Evolutionary conservation across 37 sponge, comb jelly and placozoan genomes (phyloP), one percentile per base, ranked within the genome.

Genomic region (Tethya wilhelma): DNA sequence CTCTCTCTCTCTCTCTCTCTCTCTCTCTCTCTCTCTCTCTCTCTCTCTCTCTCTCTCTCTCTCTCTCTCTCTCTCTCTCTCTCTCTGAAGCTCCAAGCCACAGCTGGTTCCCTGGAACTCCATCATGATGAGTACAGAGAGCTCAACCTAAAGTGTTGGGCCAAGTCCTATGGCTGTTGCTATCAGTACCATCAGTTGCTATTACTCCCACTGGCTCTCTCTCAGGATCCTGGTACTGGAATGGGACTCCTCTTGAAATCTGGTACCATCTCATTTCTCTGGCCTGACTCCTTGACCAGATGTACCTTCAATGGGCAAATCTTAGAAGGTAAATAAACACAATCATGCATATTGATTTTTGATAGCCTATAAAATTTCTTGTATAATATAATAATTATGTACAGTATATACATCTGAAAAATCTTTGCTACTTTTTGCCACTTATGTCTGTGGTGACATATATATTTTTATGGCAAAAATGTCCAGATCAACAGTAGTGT

Each of bases 141-240:
- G n/a, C 57, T 83, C 33, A 38, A 25, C 2, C 36, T 79, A 8
- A 76, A 77, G 58, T 83, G 89, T 31, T 89, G 89, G 89, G 28
- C 77, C 71, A 89, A 89, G 65, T 83, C 83, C 74, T 89, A 83
- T 39, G 41, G 56, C 44, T 72, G 73, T 49, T 89, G 89, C 58
- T 64, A 41, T 6, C 62, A 89, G 45, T 89, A 84, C 57, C 71
- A 83, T 37, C 79, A 86, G 86, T 73, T 79, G 55, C 45, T 78
- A 40, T 75, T 41, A 14, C 45, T 64, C 36, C 73, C 79, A 0
- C 41, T 86, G 56, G 64, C 68, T 36, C 29, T 86, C 40, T 72
- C 66, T 60, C 55, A 38, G 43, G 86, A 86, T 46, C 73, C 86
- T 3, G 26, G 78, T 9, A 86, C 86, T 55, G 86, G 86, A 1